phyloP scores from a whole-genome alignment of 2,888 invertebrate genomes.

The Scaptomyza parva region DNA sequence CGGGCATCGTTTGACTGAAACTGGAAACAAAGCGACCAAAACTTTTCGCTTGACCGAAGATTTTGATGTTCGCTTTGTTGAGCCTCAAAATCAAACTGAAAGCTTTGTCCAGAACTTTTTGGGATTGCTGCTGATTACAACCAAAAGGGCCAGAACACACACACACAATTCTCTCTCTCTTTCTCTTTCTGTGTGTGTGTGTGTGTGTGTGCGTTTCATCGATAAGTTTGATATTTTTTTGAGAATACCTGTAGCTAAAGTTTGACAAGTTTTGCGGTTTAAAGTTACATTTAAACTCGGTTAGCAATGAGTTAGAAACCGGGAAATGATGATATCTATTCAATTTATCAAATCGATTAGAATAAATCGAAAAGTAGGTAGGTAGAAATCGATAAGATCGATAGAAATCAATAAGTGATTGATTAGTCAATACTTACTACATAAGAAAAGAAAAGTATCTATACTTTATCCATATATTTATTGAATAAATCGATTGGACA shows the following conservation, averaged over 20 bases:
- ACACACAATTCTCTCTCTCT: background rate
- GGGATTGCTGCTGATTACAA: constrained; percentile 7
- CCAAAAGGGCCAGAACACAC: background rate
- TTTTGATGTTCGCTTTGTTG: constrained; percentile 57
- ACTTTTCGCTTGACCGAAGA: constrained; percentile 60
- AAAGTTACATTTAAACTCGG: too few relatives aligned
- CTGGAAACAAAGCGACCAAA: constrained; percentile 44
- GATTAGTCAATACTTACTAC: too few relatives aligned
- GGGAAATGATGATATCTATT: too few relatives aligned
- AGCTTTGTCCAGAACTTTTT: constrained; percentile 9
- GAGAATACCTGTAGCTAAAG: background rate
- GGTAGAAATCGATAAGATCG: too few relatives aligned
- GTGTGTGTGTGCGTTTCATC: background rate
- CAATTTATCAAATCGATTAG: too few relatives aligned
- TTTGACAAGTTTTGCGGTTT: background rate
- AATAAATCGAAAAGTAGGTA: too few relatives aligned
- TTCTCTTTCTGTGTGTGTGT: background rate
- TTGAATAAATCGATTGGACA: too few relatives aligned
- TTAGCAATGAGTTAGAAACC: background rate
- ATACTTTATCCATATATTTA: too few relatives aligned
- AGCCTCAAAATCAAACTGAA: constrained; percentile 39
- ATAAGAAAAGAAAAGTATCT: too few relatives aligned
- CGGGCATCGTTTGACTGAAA: constrained; percentile 11
- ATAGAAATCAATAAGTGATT: too few relatives aligned
- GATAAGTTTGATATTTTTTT: background rate